phyloP scores from a whole-genome alignment of 2,797 vertebrate species.

The Sebastes dallii region DNA sequence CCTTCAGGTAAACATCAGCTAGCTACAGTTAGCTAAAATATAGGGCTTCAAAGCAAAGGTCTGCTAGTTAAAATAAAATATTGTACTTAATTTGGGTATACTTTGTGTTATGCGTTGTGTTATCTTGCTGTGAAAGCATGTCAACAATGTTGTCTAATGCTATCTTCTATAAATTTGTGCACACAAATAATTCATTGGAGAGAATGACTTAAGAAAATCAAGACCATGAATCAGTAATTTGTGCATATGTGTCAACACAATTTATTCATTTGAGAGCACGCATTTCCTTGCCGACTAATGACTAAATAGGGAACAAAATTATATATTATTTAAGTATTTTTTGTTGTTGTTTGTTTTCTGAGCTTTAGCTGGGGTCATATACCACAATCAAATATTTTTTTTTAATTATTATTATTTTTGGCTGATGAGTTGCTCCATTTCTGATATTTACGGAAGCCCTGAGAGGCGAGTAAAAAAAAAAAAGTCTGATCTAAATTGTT shows the following conservation, averaged over 20 bases:
- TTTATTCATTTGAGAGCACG: neutral
- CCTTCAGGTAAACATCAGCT: neutral
- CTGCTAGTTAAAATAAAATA: neutral
- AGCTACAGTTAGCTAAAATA: neutral
- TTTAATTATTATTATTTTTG: no score
- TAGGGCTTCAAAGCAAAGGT: neutral
- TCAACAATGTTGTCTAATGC: neutral
- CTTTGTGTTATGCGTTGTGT: neutral
- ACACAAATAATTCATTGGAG: neutral
- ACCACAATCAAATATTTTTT: no score
- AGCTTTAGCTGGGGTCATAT: no score
- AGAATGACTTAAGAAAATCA: neutral
- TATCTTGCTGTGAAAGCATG: neutral
- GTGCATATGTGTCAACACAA: neutral
- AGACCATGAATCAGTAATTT: neutral
- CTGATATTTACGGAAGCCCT: no score
- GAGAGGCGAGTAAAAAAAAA: no score
- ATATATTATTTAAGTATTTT: no score
- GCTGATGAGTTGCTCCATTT: no score
- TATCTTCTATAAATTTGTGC: neutral
- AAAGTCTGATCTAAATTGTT: no score
- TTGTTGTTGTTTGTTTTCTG: no score
- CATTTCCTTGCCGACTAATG: neutral
- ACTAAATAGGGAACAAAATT: neutral
- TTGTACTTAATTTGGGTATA: neutral